Evolutionary conservation across 2,888 invertebrate species (phyloP), one percentile per base, ranked within the genome.

Genomic region (Bimastos eiseni): DNA sequence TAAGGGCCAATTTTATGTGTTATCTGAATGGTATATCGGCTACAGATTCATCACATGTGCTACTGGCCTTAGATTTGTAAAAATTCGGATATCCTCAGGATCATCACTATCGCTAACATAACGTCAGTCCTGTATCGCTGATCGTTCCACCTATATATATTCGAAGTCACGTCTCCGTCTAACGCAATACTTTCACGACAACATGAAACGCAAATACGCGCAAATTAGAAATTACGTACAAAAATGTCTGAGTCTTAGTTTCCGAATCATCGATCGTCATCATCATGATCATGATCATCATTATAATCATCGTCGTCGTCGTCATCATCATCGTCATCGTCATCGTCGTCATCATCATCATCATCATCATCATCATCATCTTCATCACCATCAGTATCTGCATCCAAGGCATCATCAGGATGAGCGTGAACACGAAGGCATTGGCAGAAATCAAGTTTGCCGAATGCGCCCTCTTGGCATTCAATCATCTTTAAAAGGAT

Each of bases 401-500:
- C 30, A 86, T 86, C 34, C 2, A 34, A 36, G 17, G 70, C 55
- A 55, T 70, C 70, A 24, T 49, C n/a, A 0, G n/a, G 30, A 8
- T n/a, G n/a, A 70, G 70, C 70, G 70, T 70, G 30, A 70, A n/a
- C n/a, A 70, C 70, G 41, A 6, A 41, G 15, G 41, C 41, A 41
- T 30, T n/a, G n/a, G 11, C 30, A 70, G 41, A 6, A 41, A 15
- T 4, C 8, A 70, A 11, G 30, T 70, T 70, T 5, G 8, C 70
- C 15, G 44, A 0, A 3, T 49, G 17, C 70, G 70, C 30, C 70
- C 70, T 70, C 70, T 70, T 70, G 70, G n/a, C 70, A n/a, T 70
- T 70, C 70, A 70, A 70, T 70, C 70, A 70, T 70, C 70, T 70
- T 70, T 70, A 70, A 70, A 30, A 70, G n/a, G 70, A 70, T 70